Conservation (phyloP, 2,888 invertebrate species). For the Melanchra persicariae region DNA sequence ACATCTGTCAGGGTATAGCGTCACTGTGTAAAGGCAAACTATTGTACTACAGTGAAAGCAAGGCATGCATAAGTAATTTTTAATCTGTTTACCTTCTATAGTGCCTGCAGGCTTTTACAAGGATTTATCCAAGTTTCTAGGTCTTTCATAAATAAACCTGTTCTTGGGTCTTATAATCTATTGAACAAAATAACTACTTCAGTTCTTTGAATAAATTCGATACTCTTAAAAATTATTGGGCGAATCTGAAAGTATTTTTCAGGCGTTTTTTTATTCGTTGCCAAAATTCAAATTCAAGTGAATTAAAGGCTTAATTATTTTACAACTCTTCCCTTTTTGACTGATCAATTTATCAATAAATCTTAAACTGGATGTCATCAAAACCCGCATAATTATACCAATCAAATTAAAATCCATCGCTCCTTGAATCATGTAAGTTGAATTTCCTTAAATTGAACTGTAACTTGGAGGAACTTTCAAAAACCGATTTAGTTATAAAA, state of each 20-base stretch:
- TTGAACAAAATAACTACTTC: neutral
- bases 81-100: constrained; percentile 40
- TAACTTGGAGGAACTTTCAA: constrained; percentile 21
- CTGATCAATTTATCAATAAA: neutral
- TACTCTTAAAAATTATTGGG: neutral
- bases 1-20: constrained; percentile 15
- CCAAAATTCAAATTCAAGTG: no score
- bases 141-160: neutral
- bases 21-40: constrained; percentile 10
- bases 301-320: no score
- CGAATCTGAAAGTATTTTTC: neutral
- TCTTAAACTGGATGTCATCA: constrained; percentile 8
- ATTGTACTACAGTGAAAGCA: constrained; percentile 1
- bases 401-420: constrained; percentile 18
- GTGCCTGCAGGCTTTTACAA: constrained; percentile 12
- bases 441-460: constrained; percentile 46
- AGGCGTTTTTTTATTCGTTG: no score
- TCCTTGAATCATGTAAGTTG: constrained; percentile 17
- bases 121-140: neutral
- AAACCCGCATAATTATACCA: constrained; percentile 9
- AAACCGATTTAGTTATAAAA: constrained; percentile 36
- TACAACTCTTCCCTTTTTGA: neutral
- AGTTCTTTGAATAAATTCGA: neutral
- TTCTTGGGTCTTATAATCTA: neutral
- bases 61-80: constrained; percentile 56